These are phyloP conservation scores for Ectemnius cavifrons DNA, from an alignment of 2,888 invertebrate genomes.

Conservation along the genomic window DNA sequence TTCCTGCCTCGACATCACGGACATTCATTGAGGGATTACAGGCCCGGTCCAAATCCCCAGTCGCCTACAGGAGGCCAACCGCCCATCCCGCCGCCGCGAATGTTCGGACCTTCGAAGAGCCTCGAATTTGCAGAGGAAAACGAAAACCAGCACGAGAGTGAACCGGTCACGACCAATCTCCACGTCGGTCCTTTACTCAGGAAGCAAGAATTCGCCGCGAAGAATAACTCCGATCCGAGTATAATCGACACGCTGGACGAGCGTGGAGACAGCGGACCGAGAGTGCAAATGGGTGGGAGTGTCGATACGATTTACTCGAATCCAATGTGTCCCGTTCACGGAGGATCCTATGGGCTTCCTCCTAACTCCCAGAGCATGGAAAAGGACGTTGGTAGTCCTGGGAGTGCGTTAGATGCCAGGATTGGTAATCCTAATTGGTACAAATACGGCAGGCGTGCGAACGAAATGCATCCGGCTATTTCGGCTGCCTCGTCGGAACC, in stretches of 20 bases:
- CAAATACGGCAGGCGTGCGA: conserved; percentile 48
- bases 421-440: conserved; percentile 71
- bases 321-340: conserved; percentile 67
- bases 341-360: conserved; percentile 35
- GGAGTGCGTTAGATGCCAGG: conserved; percentile 37
- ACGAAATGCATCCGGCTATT: conserved; percentile 23
- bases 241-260: conserved; percentile 68
- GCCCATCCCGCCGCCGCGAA: conserved; percentile 87
- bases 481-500: conserved; percentile 54
- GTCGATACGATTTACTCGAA: conserved; percentile 57
- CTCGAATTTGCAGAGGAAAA: conserved; percentile 69
- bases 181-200: conserved; percentile 73
- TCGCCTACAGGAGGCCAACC: conserved; percentile 50
- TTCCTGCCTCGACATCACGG: conserved; percentile 63
- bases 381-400: conserved; percentile 58
- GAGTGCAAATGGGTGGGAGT: conserved; percentile 47
- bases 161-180: conserved; percentile 71
- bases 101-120: conserved; percentile 76
- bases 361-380: conserved; percentile 56
- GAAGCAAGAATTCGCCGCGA: conserved; percentile 60
- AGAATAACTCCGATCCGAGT: conserved; percentile 67
- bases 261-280: conserved; percentile 24
- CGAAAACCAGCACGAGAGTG: conserved; percentile 61
- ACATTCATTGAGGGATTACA: conserved; percentile 63
- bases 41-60: conserved; percentile 44